phyloP scores from a whole-genome alignment of 2,797 vertebrate genomes.

The Macropodus opercularis region DNA sequence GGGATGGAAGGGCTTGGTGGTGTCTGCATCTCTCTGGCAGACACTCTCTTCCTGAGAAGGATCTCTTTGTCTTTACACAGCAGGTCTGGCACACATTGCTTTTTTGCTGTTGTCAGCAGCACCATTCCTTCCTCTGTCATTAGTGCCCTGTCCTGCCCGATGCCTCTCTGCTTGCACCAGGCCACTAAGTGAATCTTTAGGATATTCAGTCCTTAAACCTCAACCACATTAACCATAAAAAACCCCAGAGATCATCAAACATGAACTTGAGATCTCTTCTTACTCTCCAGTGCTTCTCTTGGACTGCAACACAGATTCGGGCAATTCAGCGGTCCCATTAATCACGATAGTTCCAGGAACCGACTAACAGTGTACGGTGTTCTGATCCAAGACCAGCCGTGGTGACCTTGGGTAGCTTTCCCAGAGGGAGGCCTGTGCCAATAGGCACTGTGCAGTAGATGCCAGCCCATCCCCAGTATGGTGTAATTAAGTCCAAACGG shows the following conservation, averaged over 20 bases:
- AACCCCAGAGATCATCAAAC: conserved; percentile 58
- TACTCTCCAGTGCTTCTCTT: conserved; percentile 59
- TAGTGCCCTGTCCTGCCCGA: conserved; percentile 33
- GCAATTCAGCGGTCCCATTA: conserved; percentile 44
- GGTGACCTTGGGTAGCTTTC: conserved; percentile 40
- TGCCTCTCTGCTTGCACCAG: conserved; percentile 51
- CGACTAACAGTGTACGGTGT: conserved; percentile 6
- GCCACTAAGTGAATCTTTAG: conserved; percentile 58
- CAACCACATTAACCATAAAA: conserved; percentile 65
- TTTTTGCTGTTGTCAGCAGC: conserved; percentile 52
- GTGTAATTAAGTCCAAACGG: conserved; percentile 27
- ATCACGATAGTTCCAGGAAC: conserved; percentile 58
- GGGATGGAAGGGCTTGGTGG: conserved; percentile 24
- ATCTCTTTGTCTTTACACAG: conserved; percentile 49
- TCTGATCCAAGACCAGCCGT: conserved; percentile 49
- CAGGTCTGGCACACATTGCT: conserved; percentile 58
- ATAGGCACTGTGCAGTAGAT: conserved; percentile 32
- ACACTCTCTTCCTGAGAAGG: conserved; percentile 23
- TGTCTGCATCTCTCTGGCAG: conserved; percentile 13
- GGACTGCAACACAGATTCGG: conserved; percentile 39
- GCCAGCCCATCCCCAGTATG: conserved; percentile 24
- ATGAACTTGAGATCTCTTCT: conserved; percentile 53
- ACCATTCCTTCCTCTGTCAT: conserved; percentile 59
- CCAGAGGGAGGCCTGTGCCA: conserved; percentile 38
- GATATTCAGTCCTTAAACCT: conserved; percentile 55